Conservation (phyloP, 2,888 invertebrate genomes). For the Blomia tropicalis region DNA sequence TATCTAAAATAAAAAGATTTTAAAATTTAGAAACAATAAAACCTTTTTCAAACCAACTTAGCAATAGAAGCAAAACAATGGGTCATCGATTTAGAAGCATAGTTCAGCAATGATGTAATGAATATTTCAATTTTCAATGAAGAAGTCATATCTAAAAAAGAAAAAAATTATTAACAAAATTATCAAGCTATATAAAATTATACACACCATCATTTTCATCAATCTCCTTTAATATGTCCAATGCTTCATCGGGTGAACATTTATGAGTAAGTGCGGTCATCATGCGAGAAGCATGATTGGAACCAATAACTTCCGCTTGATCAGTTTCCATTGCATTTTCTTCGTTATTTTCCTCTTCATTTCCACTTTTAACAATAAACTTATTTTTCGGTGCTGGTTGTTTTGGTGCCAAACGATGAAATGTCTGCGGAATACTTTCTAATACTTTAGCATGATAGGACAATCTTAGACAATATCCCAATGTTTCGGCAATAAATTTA, state of each 20-base stretch:
- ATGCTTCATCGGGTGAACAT: constrained; percentile 72
- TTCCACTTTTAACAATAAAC: constrained; percentile 43
- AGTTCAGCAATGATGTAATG: constrained; percentile 77
- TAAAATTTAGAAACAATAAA: neutral
- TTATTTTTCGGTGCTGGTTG: constrained; percentile 76
- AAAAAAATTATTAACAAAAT: constrained; percentile 1
- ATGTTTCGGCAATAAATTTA: constrained; percentile 79
- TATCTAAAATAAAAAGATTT: constrained; percentile 34
- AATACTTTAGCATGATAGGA: constrained; percentile 85
- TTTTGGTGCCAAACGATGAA: constrained; percentile 63
- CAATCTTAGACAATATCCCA: constrained; percentile 50
- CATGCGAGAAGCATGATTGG: constrained; percentile 55
- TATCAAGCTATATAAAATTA: neutral
- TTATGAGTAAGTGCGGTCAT: constrained; percentile 73
- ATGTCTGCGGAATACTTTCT: constrained; percentile 76
- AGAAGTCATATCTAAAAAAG: constrained; percentile 41
- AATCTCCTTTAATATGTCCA: constrained; percentile 60
- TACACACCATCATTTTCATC: constrained; percentile 28
- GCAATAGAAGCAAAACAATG: constrained; percentile 97
- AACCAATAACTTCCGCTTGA: constrained; percentile 34
- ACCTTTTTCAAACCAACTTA: constrained; percentile 46
- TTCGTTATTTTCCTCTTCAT: neutral
- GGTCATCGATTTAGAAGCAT: constrained; percentile 91
- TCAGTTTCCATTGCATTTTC: neutral
- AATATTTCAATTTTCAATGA: constrained; percentile 90